phyloP scores from a whole-genome alignment of 2,113 vertebrate species.

The Perca fluviatilis region DNA sequence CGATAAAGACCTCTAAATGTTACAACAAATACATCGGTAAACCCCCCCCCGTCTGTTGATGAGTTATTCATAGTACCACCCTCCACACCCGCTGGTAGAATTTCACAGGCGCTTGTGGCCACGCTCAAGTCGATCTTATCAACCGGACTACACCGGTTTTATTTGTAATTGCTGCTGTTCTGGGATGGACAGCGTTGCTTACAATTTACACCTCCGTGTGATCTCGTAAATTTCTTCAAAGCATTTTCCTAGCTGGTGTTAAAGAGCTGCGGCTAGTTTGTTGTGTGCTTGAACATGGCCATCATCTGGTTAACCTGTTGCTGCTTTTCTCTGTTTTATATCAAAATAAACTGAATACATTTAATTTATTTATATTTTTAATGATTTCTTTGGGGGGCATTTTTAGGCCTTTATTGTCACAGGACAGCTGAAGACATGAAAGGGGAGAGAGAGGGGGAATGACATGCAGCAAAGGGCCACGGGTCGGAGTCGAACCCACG shows the following conservation, averaged over 20 bases:
- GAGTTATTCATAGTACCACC: constrained; percentile 11
- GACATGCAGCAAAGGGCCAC: too few species aligned
- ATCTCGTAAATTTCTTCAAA: constrained; percentile 60
- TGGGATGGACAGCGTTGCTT: constrained; percentile 23
- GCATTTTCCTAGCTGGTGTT: constrained; percentile 36
- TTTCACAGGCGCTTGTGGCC: constrained; percentile 42
- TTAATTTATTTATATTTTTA: too few species aligned
- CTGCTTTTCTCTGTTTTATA: constrained; percentile 10
- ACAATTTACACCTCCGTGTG: constrained; percentile 56
- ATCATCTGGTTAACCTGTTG: constrained; percentile 34
- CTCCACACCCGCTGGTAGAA: constrained; percentile 39
- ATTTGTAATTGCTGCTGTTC: constrained; percentile 30
- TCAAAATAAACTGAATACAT: not conserved
- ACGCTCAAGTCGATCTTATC: constrained; percentile 11
- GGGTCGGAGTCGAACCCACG: too few species aligned
- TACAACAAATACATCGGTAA: constrained; percentile 9
- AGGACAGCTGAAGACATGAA: too few species aligned
- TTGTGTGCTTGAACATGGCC: constrained; percentile 41
- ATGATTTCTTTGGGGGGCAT: too few species aligned
- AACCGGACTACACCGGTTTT: not conserved
- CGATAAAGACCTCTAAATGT: constrained; percentile 19
- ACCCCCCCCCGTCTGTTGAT: not conserved
- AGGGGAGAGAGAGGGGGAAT: too few species aligned
- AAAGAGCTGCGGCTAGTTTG: constrained; percentile 54
- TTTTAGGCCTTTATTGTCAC: too few species aligned